Conservation (phyloP, 2,113 vertebrate species). For the Cricetomys ansorgei region DNA sequence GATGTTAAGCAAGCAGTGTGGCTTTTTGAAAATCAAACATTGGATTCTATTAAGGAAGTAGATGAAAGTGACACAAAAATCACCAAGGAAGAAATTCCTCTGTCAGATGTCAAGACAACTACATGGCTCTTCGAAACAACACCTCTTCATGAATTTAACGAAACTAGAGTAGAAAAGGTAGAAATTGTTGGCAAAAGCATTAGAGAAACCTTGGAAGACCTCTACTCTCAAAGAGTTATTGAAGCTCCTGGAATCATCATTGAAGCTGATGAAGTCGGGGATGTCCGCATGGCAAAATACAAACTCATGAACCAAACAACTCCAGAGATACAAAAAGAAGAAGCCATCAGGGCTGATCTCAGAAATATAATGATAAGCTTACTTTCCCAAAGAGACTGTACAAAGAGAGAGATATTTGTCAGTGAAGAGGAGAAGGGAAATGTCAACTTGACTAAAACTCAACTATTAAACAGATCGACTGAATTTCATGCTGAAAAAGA, state of each 20-base stretch:
- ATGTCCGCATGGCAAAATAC: slow-evolving; percentile 95
- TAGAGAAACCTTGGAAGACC: slow-evolving; percentile 92
- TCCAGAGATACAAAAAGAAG: slow-evolving; percentile 94
- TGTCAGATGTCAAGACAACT: slow-evolving; percentile 93
- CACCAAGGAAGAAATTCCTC: slow-evolving; percentile 89
- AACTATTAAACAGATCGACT: slow-evolving; percentile 90
- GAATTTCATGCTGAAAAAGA: slow-evolving; percentile 88
- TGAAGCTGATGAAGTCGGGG: slow-evolving; percentile 93
- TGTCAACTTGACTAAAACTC: slow-evolving; percentile 90
- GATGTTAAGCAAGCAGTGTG: slow-evolving; percentile 94
- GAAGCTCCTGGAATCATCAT: slow-evolving; percentile 93
- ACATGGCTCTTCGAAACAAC: slow-evolving; percentile 97
- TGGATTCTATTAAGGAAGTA: slow-evolving; percentile 91
- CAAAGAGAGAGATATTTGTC: slow-evolving; percentile 87
- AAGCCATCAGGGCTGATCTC: slow-evolving; percentile 91
- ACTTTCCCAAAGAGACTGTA: slow-evolving; percentile 87
- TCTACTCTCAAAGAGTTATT: slow-evolving; percentile 92
- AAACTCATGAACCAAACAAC: slow-evolving; percentile 92
- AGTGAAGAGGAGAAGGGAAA: slow-evolving; percentile 93
- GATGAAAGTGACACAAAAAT: slow-evolving; percentile 83
- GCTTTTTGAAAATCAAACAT: slow-evolving; percentile 94
- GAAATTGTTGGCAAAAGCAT: slow-evolving; percentile 94
- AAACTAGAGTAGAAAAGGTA: slow-evolving; percentile 87
- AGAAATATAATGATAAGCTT: slow-evolving; percentile 93
- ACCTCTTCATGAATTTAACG: slow-evolving; percentile 92